Evolutionary conservation across 2,113 vertebrate species (phyloP).

Genomic region (Arizona elegans): DNA sequence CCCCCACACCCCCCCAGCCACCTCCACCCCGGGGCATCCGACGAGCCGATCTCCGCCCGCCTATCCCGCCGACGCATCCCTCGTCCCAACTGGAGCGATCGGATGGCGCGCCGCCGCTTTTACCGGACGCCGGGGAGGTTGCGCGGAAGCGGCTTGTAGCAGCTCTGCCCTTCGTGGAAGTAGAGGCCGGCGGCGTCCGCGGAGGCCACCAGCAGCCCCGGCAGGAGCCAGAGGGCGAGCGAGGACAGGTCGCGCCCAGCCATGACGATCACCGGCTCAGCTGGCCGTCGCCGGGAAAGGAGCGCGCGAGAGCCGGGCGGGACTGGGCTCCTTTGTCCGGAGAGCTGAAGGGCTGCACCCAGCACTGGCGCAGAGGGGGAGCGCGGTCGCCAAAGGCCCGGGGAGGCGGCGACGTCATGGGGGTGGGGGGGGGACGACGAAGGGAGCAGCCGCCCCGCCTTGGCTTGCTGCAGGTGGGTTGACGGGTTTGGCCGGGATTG

Average conservation of each 20-base stretch:
- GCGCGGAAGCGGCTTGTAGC: slow-evolving; percentile 69
- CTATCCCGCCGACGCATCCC: not conserved
- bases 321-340: not conserved
- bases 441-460: not conserved
- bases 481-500: not conserved
- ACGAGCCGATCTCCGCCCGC: not conserved
- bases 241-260: not conserved
- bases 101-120: slow-evolving; percentile 18
- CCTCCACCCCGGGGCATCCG: too few relatives aligned
- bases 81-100: not conserved
- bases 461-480: not conserved
- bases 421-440: too few relatives aligned
- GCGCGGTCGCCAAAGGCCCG: not conserved
- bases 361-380: not conserved
- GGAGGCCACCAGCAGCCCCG: not conserved
- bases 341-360: not conserved
- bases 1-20: rapidly evolving
- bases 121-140: slow-evolving; percentile 54
- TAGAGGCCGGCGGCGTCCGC: slow-evolving; percentile 55
- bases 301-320: not conserved
- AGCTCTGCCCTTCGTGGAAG: slow-evolving; percentile 69
- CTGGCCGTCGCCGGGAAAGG: not conserved
- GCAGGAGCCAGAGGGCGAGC: rapidly evolving
- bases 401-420: not conserved
- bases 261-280: not conserved